Percentiles rank a stretch among this genome's conserved stretches.
Conservation (phyloP, 2,797 vertebrate genomes). For the Microctenopoma stevenorrisi region DNA sequence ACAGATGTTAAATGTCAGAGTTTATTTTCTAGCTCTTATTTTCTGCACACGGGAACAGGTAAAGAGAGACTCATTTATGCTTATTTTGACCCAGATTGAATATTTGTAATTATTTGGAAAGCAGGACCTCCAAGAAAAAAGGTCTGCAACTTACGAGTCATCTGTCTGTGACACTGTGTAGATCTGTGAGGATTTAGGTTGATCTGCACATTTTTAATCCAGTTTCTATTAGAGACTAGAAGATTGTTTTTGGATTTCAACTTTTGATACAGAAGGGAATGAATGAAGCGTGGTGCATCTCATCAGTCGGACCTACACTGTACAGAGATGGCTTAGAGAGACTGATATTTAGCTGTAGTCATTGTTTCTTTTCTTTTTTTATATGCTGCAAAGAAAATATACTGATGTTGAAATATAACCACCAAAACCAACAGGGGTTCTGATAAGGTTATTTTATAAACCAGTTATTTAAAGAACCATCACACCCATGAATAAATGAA, state of each 20-base stretch:
- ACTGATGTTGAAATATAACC: slow-evolving; percentile 88
- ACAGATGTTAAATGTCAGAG: slow-evolving; percentile 65
- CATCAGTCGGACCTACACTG: slow-evolving; percentile 76
- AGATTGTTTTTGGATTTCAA: slow-evolving; percentile 61
- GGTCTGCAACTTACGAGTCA: slow-evolving; percentile 41
- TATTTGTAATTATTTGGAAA: slow-evolving; percentile 53
- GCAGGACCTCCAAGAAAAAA: slow-evolving; percentile 19
- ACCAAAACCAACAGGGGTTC: slow-evolving; percentile 77
- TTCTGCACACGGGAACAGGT: slow-evolving; percentile 59
- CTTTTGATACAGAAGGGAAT: slow-evolving; percentile 72
- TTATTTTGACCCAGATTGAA: slow-evolving; percentile 57
- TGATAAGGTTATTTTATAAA: slow-evolving; percentile 35
- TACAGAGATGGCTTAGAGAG: slow-evolving; percentile 79
- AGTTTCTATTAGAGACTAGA: slow-evolving; percentile 63
- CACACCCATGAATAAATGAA: not conserved
- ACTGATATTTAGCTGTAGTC: slow-evolving; percentile 82
- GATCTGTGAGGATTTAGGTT: slow-evolving; percentile 40
- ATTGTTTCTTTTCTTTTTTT: slow-evolving; percentile 77
- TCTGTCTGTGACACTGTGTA: slow-evolving; percentile 32
- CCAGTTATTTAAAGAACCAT: slow-evolving; percentile 3
- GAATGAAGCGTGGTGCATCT: slow-evolving; percentile 69
- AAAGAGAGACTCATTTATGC: slow-evolving; percentile 56
- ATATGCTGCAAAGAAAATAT: slow-evolving; percentile 86
- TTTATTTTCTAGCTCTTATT: slow-evolving; percentile 73
- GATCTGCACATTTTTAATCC: slow-evolving; percentile 65